Evolutionary conservation across 2,113 vertebrate genomes (phyloP), one percentile per base, ranked within the genome.

Genomic region (Cyprinodon tularosa): DNA sequence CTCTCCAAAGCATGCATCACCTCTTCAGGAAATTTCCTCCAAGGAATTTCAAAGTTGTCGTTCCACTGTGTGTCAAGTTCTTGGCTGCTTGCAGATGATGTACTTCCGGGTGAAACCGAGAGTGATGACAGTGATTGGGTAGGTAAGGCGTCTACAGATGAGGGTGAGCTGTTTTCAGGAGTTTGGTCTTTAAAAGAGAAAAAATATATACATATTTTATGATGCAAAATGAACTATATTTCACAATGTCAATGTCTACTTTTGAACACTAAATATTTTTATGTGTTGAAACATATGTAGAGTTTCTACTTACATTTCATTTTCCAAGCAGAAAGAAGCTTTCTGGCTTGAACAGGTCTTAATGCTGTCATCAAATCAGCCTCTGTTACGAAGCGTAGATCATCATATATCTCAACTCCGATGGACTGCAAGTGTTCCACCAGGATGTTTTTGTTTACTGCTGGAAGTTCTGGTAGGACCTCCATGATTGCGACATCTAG

Each of bases 21-120:
- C 44, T 77, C 60, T 22, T 77, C 74, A 20, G 74, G 60, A 77
- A 77, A 64, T 64, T 64, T 64, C 42, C 10, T 70, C 67, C 74
- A 77, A 57, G 74, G 66, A 70, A 77, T 63, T 77, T 77, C 60
- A 44, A 68, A 69, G 44, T 40, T 63, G 42, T 40, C 66, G 0
- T 69, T n/a, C 74, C 66, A 69, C 36, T 69, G 74, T 63, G 59
- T 63, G 66, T 68, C 42, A 50, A 68, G 57, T 76, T 44, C 3
- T 50, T 12, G 53, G 66, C 42, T 76, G 74, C 40, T 68, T 42
- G 59, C 12, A 13, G 60, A 50, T 12, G 59, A 66, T 59, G 63
- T 60, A 47, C 64, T 74, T 66, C 11, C 9, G 38, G 64, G 50
- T 66, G 72, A 74, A 68, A 68, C 29, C 14, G 53, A 68, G 36